These are phyloP conservation scores for Watsonalla cultraria DNA, from an alignment of 2,888 invertebrate genomes.

Conservation along the genomic window DNA sequence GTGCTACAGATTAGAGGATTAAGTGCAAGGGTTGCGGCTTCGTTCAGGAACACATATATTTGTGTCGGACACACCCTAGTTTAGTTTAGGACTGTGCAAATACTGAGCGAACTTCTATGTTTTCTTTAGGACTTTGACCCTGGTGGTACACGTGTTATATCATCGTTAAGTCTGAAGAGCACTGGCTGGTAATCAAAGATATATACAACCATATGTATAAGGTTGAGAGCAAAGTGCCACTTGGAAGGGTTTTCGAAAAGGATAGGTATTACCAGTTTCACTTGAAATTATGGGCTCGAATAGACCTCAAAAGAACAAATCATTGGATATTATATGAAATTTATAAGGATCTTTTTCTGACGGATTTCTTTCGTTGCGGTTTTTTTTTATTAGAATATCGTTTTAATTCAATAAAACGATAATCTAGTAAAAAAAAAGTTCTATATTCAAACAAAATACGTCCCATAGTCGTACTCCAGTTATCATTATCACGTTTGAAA, in stretches of 20 bases:
- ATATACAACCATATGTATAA: no score
- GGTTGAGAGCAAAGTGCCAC: no score
- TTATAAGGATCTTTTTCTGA: no score
- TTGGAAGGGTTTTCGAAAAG: no score
- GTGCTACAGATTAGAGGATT: constrained; percentile 46
- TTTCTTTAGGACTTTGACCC: background rate
- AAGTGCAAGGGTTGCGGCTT: constrained; percentile 31
- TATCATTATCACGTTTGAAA: constrained; percentile 76
- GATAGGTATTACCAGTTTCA: no score
- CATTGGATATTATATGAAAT: background rate
- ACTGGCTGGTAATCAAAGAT: no score
- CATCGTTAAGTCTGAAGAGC: no score
- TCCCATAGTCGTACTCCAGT: constrained; percentile 47
- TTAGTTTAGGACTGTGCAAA: background rate
- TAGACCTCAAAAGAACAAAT: background rate
- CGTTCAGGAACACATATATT: constrained; percentile 4
- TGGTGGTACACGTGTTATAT: no score
- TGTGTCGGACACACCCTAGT: background rate
- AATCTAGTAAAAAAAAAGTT: background rate
- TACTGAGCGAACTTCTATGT: background rate
- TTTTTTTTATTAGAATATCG: no score
- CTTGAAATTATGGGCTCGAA: no score
- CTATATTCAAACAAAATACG: constrained; percentile 25
- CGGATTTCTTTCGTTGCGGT: background rate
- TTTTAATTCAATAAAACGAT: no score